These are phyloP conservation scores for Aix galericulata DNA, from an alignment of 2,113 vertebrate genomes.

Conservation along the genomic window DNA sequence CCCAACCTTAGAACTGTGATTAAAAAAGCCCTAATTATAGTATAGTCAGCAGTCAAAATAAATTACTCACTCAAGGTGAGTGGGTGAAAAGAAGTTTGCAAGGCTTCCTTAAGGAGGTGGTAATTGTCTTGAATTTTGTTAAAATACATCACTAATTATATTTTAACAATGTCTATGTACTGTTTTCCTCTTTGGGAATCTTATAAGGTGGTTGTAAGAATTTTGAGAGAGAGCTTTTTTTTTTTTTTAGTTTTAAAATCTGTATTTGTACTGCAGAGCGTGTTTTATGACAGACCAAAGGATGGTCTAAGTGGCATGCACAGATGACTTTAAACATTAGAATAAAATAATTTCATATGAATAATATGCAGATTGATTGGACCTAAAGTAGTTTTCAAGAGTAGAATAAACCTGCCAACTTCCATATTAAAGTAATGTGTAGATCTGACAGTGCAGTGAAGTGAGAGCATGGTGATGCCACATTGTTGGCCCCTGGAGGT, in stretches of 20 bases:
- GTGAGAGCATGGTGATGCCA: background rate
- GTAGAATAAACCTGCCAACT: background rate
- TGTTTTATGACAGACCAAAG: background rate
- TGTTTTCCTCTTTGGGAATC: slow-evolving; percentile 2
- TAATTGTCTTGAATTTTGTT: slow-evolving; percentile 56
- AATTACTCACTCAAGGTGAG: slow-evolving; percentile 47
- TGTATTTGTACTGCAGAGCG: background rate
- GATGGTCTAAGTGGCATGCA: background rate
- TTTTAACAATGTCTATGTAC: background rate
- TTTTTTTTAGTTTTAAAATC: background rate
- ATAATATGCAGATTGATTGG: background rate
- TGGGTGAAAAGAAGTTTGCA: slow-evolving; percentile 53
- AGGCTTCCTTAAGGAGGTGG: slow-evolving; percentile 35
- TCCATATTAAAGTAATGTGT: background rate
- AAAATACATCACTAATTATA: slow-evolving; percentile 48
- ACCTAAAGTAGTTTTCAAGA: background rate
- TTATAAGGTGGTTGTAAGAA: background rate
- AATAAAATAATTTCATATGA: background rate
- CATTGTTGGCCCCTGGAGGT: background rate
- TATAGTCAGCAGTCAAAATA: slow-evolving; percentile 65
- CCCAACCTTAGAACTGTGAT: slow-evolving; percentile 7
- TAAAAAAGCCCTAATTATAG: slow-evolving; percentile 48
- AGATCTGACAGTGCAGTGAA: background rate
- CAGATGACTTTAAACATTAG: background rate
- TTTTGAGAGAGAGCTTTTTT: background rate